Conservation (phyloP, 1,140 invertebrate genomes). For the Zeugodacus cucurbitae region DNA sequence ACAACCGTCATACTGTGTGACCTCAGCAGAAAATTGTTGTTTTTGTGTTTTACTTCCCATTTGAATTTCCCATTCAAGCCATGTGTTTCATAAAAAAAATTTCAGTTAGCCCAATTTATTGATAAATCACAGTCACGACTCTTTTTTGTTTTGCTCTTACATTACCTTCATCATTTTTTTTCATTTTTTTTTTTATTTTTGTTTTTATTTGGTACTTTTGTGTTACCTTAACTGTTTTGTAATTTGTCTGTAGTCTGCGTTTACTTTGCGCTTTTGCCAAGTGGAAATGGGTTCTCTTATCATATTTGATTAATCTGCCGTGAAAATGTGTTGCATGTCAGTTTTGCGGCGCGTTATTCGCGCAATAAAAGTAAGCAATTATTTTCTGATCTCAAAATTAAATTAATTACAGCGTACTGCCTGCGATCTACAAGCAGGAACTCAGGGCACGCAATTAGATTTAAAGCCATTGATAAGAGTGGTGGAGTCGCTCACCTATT, state of each 20-base stretch:
- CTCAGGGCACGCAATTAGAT: too few relatives aligned
- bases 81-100: background rate
- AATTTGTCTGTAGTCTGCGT: background rate
- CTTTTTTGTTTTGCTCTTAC: background rate
- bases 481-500: too few relatives aligned
- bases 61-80: background rate
- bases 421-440: too few relatives aligned
- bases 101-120: constrained; percentile 23
- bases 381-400: too few relatives aligned
- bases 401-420: too few relatives aligned
- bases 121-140: constrained; percentile 10
- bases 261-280: background rate
- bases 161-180: background rate
- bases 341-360: background rate
- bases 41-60: background rate
- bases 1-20: background rate
- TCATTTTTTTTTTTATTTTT: background rate
- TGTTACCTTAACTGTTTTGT: background rate
- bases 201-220: background rate
- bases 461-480: too few relatives aligned
- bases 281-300: background rate
- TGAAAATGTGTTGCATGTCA: background rate
- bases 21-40: background rate
- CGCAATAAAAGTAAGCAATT: background rate
- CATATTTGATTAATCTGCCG: background rate